Conservation (phyloP, 2,113 vertebrate species). For the Leucosticte australis region DNA sequence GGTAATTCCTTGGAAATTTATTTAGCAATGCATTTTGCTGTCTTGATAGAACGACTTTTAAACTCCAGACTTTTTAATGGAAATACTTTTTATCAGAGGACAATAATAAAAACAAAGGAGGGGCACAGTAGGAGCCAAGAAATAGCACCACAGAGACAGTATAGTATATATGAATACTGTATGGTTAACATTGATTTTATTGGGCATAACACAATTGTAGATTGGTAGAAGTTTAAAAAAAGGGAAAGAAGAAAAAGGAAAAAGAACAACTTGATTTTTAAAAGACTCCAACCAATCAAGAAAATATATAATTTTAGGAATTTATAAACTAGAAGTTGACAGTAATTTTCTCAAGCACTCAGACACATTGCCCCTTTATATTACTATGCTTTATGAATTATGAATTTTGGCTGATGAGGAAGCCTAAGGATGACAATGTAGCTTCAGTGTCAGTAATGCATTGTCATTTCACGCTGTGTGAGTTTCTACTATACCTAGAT, state of each 20-base stretch:
- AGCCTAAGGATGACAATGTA: constrained; percentile 57
- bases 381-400: constrained; percentile 66
- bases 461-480: constrained; percentile 61
- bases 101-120: neutral
- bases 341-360: constrained; percentile 66
- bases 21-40: neutral
- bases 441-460: neutral
- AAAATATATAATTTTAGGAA: constrained; percentile 66
- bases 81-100: neutral
- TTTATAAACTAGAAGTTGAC: constrained; percentile 40
- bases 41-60: neutral
- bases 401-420: constrained; percentile 66
- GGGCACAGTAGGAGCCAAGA: neutral
- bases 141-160: neutral
- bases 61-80: neutral
- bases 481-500: constrained; percentile 7
- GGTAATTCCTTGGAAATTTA: neutral
- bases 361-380: constrained; percentile 57
- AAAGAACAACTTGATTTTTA: neutral
- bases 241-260: neutral
- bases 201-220: neutral
- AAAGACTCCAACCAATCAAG: constrained; percentile 47
- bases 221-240: neutral
- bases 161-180: neutral
- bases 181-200: neutral